Evolutionary conservation across 2,888 invertebrate species (phyloP).

Genomic region (Eupsilia transversa): DNA sequence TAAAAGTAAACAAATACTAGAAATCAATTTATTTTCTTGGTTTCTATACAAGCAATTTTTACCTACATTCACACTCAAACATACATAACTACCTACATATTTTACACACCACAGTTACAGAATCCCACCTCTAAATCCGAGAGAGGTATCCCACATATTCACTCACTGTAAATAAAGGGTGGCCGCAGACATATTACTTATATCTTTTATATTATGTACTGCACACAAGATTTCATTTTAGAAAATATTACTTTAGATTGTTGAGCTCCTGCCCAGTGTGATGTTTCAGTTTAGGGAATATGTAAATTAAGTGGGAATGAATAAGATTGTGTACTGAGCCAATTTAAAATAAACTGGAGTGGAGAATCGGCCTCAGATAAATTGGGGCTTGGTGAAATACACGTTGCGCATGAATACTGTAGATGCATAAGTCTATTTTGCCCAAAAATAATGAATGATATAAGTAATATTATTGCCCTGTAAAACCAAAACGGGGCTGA

Average conservation of each 20-base stretch:
- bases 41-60: not conserved
- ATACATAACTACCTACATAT: not conserved
- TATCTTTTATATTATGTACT: slow-evolving; percentile 29
- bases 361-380: not conserved
- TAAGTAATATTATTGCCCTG: no score
- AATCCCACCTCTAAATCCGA: slow-evolving; percentile 30
- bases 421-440: no score
- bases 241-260: slow-evolving; percentile 25
- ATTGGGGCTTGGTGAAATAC: not conserved
- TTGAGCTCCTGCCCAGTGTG: not conserved
- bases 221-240: slow-evolving; percentile 25
- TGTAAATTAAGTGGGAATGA: not conserved
- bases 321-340: not conserved
- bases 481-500: not conserved
- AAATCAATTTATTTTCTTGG: not conserved
- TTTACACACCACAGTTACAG: slow-evolving; percentile 1
- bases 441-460: no score
- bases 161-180: slow-evolving; percentile 50
- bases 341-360: not conserved
- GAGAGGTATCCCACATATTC: slow-evolving; percentile 12
- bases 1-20: no score
- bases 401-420: not conserved
- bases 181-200: slow-evolving; percentile 14
- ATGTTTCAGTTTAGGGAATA: not conserved
- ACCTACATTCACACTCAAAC: not conserved